phyloP scores from a whole-genome alignment of 1,140 invertebrate species.

The Zaprionus inermis region DNA sequence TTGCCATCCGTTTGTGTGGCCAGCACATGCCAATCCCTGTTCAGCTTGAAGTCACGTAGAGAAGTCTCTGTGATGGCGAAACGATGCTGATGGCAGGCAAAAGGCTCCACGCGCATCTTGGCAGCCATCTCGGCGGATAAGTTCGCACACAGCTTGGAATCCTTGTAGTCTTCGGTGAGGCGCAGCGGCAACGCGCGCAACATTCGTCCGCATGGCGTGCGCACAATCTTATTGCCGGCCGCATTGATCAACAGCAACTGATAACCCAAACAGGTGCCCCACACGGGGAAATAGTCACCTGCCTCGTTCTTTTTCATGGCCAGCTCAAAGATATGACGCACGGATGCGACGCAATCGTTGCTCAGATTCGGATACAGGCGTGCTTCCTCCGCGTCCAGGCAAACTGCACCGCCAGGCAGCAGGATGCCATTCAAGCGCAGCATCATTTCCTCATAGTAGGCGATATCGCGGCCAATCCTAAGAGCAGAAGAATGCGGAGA shows the following conservation, averaged over 20 bases:
- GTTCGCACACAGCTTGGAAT: slow-evolving; percentile 86
- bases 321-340: slow-evolving; percentile 88
- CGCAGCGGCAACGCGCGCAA: slow-evolving; percentile 42
- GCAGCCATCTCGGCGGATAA: slow-evolving; percentile 86
- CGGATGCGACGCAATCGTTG: slow-evolving; percentile 85
- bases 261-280: slow-evolving; percentile 95
- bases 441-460: slow-evolving; percentile 84
- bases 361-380: slow-evolving; percentile 83
- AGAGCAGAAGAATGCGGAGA: slow-evolving; percentile 2
- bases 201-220: slow-evolving; percentile 52
- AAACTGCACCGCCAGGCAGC: slow-evolving; percentile 90
- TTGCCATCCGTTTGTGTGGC: slow-evolving; percentile 88
- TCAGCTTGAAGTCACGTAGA: slow-evolving; percentile 84
- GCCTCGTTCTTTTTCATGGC: slow-evolving; percentile 87
- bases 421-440: slow-evolving; percentile 89
- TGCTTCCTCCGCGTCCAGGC: slow-evolving; percentile 82
- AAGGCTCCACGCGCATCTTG: slow-evolving; percentile 86
- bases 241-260: slow-evolving; percentile 90
- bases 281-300: slow-evolving; percentile 92
- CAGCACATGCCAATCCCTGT: slow-evolving; percentile 88
- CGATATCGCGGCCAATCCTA: slow-evolving; percentile 65
- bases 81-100: slow-evolving; percentile 91
- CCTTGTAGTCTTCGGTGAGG: slow-evolving; percentile 65
- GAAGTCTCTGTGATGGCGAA: slow-evolving; percentile 88
- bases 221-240: slow-evolving; percentile 83